Evolutionary conservation across 2,113 vertebrate species (phyloP), one percentile per base, ranked within the genome.

Genomic region (Glaucomys volans): DNA sequence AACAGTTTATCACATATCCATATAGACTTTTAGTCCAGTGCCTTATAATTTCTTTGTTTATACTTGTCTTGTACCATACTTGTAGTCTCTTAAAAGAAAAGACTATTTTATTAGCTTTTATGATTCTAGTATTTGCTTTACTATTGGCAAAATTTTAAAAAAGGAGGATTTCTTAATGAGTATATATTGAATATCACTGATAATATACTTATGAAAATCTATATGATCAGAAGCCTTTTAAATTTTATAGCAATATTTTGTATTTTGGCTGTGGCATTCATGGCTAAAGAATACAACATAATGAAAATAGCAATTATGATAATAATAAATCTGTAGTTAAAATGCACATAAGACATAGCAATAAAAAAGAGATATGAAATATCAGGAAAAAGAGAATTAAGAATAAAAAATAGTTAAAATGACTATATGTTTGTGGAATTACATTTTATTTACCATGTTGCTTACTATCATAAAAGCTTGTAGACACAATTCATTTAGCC

Each of bases 71-170:
- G n/a, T 74, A 4, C 26, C 28, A 11, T 81, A 81, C 9, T 67
- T 75, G 81, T 10, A 59, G 35, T 44, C 4, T 82, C 40, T 47
- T 91, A 47, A 91, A 87, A 69, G 47, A 5, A 59, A 32, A 6
- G 20, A 82, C 30, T 75, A 57, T 91, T 91, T 81, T 62, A 87
- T 76, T 91, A 82, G 76, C 17, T 87, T 94, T 71, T 71, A 62
- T 75, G 76, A 94, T n/a, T 76, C 35, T 24, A 69, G 13, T 82
- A 75, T 69, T 44, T 67, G 59, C 3, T 13, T 54, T 62, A 71
- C 40, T 83, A 26, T 82, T 91, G 44, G 22, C 40, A 17, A 52
- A 81, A 44, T 37, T 24, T 37, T 24, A 35, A 54, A 74, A 64
- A 62, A 16, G n/a, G 71, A 13, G 2, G 42, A 4, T 74, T 67